A percentile compares a stretch with the other conserved stretches of the same genome.
phyloP scores from a whole-genome alignment of 2,113 vertebrate genomes.

The Potamarius usumacintae region DNA sequence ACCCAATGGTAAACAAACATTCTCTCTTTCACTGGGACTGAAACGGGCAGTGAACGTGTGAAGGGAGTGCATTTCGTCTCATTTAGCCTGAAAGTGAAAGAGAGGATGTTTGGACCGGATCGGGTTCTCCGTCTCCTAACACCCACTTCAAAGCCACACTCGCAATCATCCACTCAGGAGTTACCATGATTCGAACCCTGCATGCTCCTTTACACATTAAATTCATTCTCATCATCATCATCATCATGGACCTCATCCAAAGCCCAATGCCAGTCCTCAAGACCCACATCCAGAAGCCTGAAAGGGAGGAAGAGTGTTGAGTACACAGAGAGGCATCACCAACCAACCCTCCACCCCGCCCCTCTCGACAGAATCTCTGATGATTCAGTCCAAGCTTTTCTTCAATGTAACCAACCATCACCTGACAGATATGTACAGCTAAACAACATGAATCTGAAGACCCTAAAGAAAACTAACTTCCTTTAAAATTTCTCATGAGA shows the following conservation, averaged over 20 bases:
- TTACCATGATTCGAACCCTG: constrained; percentile 60
- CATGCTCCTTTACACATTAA: constrained; percentile 88
- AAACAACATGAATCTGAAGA: background rate
- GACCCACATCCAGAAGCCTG: constrained; percentile 90
- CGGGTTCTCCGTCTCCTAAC: constrained; percentile 6
- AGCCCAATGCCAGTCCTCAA: constrained; percentile 95
- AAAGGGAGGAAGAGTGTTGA: constrained; percentile 79
- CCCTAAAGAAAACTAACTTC: background rate
- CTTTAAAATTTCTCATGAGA: background rate
- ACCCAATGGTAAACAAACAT: constrained; percentile 37
- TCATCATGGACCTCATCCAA: constrained; percentile 90
- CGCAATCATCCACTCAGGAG: constrained; percentile 43
- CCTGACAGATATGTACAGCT: background rate
- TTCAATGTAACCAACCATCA: background rate
- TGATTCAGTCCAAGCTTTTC: background rate
- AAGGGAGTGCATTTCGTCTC: background rate
- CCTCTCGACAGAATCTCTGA: background rate
- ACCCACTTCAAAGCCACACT: constrained; percentile 56
- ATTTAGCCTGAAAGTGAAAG: background rate
- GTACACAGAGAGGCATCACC: constrained; percentile 1
- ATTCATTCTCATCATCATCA: constrained; percentile 82
- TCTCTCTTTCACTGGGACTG: constrained; percentile 28
- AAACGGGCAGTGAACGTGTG: background rate
- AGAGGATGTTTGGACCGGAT: constrained; percentile 43
- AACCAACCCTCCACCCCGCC: background rate